Conservation (phyloP, 2,888 invertebrate genomes). For the Brachynemurus nebulosus region DNA sequence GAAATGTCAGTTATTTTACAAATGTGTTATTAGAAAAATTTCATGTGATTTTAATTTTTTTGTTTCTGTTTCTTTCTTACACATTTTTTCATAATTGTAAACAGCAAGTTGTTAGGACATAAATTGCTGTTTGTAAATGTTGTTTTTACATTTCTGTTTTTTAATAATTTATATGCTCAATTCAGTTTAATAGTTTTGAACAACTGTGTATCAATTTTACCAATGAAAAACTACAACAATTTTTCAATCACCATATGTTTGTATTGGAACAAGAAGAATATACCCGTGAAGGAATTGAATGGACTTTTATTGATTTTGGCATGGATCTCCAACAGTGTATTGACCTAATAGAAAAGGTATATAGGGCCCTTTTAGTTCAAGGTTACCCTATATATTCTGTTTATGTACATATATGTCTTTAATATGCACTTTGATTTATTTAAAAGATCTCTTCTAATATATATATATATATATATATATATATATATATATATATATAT, state of each 20-base stretch:
- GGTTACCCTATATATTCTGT: conserved; percentile 13
- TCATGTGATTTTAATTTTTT: background rate
- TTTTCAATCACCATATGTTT: conserved; percentile 93
- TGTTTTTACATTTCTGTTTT: background rate
- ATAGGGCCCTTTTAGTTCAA: conserved; percentile 27
- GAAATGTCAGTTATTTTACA: background rate
- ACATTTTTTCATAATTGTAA: background rate
- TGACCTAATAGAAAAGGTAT: conserved; percentile 67
- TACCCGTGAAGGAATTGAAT: conserved; percentile 79
- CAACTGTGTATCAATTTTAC: conserved; percentile 91
- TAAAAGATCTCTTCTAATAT: too few relatives aligned
- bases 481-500: too few relatives aligned
- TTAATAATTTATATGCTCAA: conserved; percentile 3
- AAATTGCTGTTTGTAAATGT: background rate
- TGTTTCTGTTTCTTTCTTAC: background rate
- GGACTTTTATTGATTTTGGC: conserved; percentile 89
- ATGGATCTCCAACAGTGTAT: conserved; percentile 79
- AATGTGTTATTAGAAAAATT: background rate
- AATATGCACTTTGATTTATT: too few relatives aligned
- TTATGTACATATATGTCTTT: too few relatives aligned
- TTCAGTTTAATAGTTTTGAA: conserved; percentile 78
- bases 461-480: too few relatives aligned
- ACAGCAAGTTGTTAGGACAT: background rate
- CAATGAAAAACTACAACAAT: conserved; percentile 86
- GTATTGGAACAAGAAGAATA: conserved; percentile 89